Conservation (phyloP, 2,113 vertebrate genomes). For the Alectura lathami region DNA sequence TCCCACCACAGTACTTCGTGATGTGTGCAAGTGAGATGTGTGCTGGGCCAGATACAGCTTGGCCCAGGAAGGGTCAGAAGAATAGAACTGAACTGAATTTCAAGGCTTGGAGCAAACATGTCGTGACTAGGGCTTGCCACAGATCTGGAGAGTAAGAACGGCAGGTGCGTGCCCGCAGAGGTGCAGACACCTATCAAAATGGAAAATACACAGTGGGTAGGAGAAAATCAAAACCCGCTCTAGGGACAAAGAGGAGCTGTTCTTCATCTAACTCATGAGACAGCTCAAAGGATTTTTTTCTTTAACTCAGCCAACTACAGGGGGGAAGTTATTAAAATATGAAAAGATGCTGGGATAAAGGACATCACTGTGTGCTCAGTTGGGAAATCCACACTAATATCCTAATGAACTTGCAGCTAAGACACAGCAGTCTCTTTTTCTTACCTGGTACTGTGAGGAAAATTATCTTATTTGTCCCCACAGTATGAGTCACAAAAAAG, state of each 20-base stretch:
- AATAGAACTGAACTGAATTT: background rate
- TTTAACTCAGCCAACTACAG: background rate
- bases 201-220: background rate
- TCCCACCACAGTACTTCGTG: background rate
- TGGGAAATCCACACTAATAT: background rate
- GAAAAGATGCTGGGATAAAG: conserved; percentile 4
- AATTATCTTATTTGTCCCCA: conserved; percentile 13
- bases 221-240: background rate
- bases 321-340: background rate
- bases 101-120: background rate
- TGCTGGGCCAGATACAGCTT: background rate
- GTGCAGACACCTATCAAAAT: background rate
- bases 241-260: background rate
- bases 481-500: background rate
- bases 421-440: background rate
- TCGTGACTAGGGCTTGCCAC: background rate
- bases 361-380: background rate
- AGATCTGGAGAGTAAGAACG: background rate
- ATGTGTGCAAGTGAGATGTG: accelerated
- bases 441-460: conserved; percentile 8
- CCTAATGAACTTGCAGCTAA: background rate
- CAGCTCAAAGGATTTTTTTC: background rate
- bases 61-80: background rate
- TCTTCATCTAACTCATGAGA: background rate
- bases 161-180: background rate